A percentile compares a stretch with the other conserved stretches of the same genome.
phyloP scores from a whole-genome alignment of 2,888 invertebrate species.

The Sylvicola cinctus region DNA sequence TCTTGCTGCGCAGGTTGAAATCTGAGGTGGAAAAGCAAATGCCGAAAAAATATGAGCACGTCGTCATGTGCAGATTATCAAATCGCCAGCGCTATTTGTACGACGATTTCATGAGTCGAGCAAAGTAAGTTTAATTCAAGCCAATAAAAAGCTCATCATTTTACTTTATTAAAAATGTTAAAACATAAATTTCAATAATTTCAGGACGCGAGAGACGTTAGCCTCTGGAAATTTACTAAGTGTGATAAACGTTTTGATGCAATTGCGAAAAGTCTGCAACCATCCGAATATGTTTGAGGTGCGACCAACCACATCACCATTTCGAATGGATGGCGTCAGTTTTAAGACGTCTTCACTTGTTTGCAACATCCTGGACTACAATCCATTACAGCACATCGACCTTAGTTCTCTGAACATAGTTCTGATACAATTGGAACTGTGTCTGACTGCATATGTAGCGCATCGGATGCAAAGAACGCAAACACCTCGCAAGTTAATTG shows the following conservation, averaged over 20 bases:
- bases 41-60: conserved; percentile 91
- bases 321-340: conserved; percentile 63
- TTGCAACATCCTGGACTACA: conserved; percentile 45
- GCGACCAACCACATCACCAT: conserved; percentile 83
- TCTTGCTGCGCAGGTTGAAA: conserved; percentile 78
- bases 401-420: conserved; percentile 40
- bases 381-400: conserved; percentile 51
- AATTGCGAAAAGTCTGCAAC: conserved; percentile 91
- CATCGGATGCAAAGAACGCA: conserved; percentile 59
- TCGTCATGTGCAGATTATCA: conserved; percentile 81
- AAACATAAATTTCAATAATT: conserved; percentile 9
- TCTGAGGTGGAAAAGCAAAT: conserved; percentile 93
- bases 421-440: conserved; percentile 41
- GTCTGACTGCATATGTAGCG: conserved; percentile 61
- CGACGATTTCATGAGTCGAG: conserved; percentile 97
- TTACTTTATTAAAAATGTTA: conserved; percentile 5
- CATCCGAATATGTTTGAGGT: conserved; percentile 97
- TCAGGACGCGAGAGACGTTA: conserved; percentile 81
- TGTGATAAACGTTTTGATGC: conserved; percentile 94
- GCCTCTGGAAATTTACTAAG: conserved; percentile 82
- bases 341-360: conserved; percentile 50
- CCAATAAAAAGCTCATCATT: no score
- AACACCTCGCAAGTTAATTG: conserved; percentile 46
- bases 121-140: conserved; percentile 62
- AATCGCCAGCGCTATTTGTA: conserved; percentile 92